Base-by-base conservation (phyloP, 1,140 invertebrate species). In the Helicoverpa zea region DNA sequence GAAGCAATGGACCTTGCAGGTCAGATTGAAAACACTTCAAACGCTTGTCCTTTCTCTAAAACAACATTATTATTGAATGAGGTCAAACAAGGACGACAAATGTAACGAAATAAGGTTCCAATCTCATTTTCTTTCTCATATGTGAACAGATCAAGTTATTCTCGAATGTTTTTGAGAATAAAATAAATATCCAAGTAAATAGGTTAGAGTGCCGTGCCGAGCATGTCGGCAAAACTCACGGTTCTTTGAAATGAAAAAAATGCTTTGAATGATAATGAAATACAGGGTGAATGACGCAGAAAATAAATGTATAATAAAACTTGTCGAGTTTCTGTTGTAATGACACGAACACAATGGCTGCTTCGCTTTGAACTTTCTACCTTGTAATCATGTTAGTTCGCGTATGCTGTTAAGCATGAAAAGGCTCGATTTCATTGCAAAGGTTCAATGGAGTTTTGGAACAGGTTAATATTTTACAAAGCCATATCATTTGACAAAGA, bases 221-320 rank as follows among this genome's bases (percentile, higher is more conserved):
- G 59, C 14, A 9, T 68, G 43, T 49, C 43, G n/a, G 14, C 18
- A 30, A 72, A 52, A 51, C 12, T 52, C n/a, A 18, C 7, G 29
- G 68, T 54, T 54, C 49, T 51, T 52, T 30, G 18, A 30, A 52
- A 51, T 14, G 47, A 52, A 72, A 68, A 52, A 72, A 29, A 70
- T 51, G 68, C 49, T 72, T 30, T 72, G 52, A 72, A 72, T 74
- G 52, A 74, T 74, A 74, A 74, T 74, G 72, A 58, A 68, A 74
- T 58, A 51, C 54, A 5, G 72, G n/a, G 72, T 59, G 54, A 59
- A 43, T n/a, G 72, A 14, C 12, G 58, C 12, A 61, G 23, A 49
- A 18, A 51, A 70, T 14, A 29, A 16, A 58, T 18, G 43, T 54
- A 47, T 47, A 59, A 74, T 59, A 74, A 59, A 56, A 74, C 52